Evolutionary conservation across 2,888 invertebrate genomes (phyloP).

Genomic region (Synanthedon vespiformis): DNA sequence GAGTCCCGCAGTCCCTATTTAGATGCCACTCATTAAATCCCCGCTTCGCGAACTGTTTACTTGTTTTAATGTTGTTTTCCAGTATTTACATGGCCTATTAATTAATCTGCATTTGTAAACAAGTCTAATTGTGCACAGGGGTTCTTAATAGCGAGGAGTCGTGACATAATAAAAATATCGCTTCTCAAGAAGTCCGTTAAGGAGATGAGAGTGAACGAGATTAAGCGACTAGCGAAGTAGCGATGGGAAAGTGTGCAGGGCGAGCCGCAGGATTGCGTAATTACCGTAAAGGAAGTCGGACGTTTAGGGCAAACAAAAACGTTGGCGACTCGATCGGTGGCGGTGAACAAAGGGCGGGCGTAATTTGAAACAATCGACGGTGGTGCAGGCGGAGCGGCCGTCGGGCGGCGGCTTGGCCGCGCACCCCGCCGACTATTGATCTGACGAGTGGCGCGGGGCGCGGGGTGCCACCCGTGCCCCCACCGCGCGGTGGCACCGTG

Average conservation of each 20-base stretch:
- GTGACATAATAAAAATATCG: conserved; percentile 5
- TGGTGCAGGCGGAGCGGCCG: conserved; percentile 47
- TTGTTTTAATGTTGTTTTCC: conserved; percentile 12
- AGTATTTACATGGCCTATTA: conserved; percentile 8
- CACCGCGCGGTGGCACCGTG: conserved; percentile 21
- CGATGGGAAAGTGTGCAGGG: conserved; percentile 43
- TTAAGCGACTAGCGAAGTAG: conserved; percentile 21
- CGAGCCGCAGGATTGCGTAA: conserved; percentile 59
- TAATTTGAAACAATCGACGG: conserved; percentile 69
- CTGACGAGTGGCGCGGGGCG: conserved; percentile 43
- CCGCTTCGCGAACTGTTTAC: conserved; percentile 11
- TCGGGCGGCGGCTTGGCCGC: conserved; percentile 30
- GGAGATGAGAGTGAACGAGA: conserved; percentile 23
- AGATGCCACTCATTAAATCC: conserved; percentile 18
- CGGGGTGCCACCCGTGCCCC: conserved; percentile 16
- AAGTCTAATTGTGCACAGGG: neutral
- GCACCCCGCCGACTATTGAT: conserved; percentile 67
- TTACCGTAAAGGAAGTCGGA: conserved; percentile 65
- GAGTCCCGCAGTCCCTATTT: conserved; percentile 13
- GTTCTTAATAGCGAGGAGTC: conserved; percentile 2
- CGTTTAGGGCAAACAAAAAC: conserved; percentile 65
- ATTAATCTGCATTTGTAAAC: conserved; percentile 7
- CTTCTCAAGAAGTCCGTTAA: conserved; percentile 3
- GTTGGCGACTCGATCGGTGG: conserved; percentile 61
- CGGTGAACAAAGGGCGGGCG: conserved; percentile 63